Base-by-base conservation (phyloP, 2,888 invertebrate genomes). In the Epistrophe eligans region DNA sequence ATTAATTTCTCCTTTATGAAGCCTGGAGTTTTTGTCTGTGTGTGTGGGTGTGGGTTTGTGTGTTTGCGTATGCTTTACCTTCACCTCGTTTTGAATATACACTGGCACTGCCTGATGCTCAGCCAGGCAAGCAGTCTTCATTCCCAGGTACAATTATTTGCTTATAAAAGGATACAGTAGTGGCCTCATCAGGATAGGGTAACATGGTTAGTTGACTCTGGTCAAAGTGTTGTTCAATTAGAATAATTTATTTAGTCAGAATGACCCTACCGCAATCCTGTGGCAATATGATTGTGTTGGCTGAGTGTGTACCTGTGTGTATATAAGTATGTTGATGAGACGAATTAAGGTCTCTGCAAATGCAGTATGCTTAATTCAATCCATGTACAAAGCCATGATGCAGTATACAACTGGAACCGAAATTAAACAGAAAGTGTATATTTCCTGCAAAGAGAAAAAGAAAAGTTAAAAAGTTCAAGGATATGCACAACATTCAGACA, bases 201-300 rank as follows among this genome's bases (percentile, higher is more conserved):
- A 58, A 15, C 58, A 87, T 77, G 85, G 85, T 79, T 83, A 79
- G 82, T 87, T 87, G 82, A 74, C 62, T 76, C 71, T 71, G 82
- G 85, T 79, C 85, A 87, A 83, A 87, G 85, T 83, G 85, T 79
- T 79, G 82, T 87, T 76, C 85, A 87, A 87, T 87, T 87, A 87
- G 85, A 87, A 87, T 87, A 87, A 87, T 87, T 82, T 82, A 87
- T 87, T 87, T 87, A 82, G 82, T 79, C 45, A 57, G 52, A 87
- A 76, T 82, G 73, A 79, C 70, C 64, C 74, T 70, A 77, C 84
- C 84, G 70, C 84, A 85, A 64, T 70, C 35, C 73, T 66, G 81
- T 67, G 81, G 84, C 57, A 55, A 50, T 38, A 28, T 24, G 45
- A 45, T 19, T 17, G 38, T 73, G 72, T 58, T 45, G 24, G 24